These are phyloP conservation scores for Catostylus mosaicus DNA, from an alignment of 30 jellyfish, hydroid and myxozoan genomes.

Conservation along the genomic window DNA sequence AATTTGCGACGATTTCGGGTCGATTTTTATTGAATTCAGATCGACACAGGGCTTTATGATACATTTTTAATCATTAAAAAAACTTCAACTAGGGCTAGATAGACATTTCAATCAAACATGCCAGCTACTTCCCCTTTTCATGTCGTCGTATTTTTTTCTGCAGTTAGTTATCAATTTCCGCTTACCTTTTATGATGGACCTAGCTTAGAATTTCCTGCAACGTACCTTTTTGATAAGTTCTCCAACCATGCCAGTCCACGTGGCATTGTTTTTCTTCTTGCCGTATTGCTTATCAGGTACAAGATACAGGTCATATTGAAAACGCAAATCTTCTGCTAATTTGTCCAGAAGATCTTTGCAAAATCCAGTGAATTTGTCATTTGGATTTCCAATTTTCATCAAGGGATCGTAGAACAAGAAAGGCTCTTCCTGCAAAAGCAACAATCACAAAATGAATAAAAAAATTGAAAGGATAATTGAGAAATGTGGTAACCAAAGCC, in stretches of 20 bases:
- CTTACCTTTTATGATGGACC: too few relatives aligned
- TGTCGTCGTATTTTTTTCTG: too few relatives aligned
- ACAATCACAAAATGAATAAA: neutral
- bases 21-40: too few relatives aligned
- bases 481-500: too few relatives aligned
- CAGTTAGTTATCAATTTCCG: too few relatives aligned
- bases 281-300: constrained; percentile 57
- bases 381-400: constrained; percentile 24
- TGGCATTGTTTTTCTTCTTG: neutral
- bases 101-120: too few relatives aligned
- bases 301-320: constrained; percentile 67
- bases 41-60: too few relatives aligned
- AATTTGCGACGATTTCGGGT: too few relatives aligned
- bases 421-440: constrained; percentile 56
- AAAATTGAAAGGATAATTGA: neutral
- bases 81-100: too few relatives aligned
- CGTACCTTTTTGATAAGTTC: constrained; percentile 72
- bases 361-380: constrained; percentile 77
- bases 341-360: constrained; percentile 69
- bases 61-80: too few relatives aligned
- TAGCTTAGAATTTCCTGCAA: too few relatives aligned
- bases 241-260: constrained; percentile 91
- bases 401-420: constrained; percentile 50
- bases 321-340: constrained; percentile 60
- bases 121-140: too few relatives aligned